Percentiles rank a stretch among this genome's conserved stretches.
Conservation (phyloP, 2,113 vertebrate species). For the Otis tarda region DNA sequence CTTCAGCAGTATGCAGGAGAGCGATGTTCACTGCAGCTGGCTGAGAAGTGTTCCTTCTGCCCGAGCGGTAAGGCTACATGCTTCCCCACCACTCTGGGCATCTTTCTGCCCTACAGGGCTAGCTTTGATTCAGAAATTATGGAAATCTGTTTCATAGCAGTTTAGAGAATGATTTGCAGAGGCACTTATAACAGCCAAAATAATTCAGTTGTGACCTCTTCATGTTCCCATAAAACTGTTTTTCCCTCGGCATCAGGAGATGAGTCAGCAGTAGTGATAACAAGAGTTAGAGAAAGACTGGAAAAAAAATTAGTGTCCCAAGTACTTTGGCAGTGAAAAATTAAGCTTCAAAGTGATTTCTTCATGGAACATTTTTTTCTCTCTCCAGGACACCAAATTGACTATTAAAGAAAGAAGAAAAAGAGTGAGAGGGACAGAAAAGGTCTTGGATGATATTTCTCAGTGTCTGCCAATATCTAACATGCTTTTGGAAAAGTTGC, state of each 20-base stretch:
- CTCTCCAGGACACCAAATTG: conserved; percentile 58
- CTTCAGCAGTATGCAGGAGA: not conserved
- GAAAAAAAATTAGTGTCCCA: conserved; percentile 67
- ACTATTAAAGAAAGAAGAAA: conserved; percentile 45
- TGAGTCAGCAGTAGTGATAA: conserved; percentile 77
- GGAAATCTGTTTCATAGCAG: not conserved
- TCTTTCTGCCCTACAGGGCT: not conserved
- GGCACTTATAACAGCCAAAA: conserved; percentile 54
- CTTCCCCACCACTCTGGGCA: not conserved
- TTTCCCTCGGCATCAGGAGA: conserved; percentile 55
- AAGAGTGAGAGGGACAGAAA: not conserved
- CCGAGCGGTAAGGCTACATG: not conserved
- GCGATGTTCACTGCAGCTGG: not conserved
- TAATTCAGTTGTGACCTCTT: conserved; percentile 55
- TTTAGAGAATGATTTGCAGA: not conserved
- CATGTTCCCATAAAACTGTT: conserved; percentile 63
- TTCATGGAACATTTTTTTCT: conserved; percentile 66
- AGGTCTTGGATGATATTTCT: conserved; percentile 57
- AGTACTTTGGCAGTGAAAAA: conserved; percentile 68
- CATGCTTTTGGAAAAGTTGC: conserved; percentile 63
- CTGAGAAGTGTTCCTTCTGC: not conserved
- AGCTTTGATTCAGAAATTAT: not conserved
- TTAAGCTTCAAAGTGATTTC: conserved; percentile 68
- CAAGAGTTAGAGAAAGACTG: conserved; percentile 51
- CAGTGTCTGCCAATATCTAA: conserved; percentile 45